Evolutionary conservation across 2,113 vertebrate species (phyloP).

Genomic region (Myiagra hebetior): DNA sequence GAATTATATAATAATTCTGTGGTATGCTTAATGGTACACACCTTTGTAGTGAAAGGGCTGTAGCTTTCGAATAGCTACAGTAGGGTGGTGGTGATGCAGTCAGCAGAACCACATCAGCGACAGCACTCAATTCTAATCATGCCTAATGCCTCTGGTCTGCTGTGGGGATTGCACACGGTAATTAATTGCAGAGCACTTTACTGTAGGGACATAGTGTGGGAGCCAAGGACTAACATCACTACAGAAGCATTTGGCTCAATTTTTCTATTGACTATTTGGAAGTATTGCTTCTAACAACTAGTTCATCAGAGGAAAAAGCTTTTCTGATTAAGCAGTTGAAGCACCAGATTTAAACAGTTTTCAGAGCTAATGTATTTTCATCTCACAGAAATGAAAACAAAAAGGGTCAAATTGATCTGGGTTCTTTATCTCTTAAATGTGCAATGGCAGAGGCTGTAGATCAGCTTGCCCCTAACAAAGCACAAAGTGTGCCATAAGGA

Average conservation of each 20-base stretch:
- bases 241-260: not conserved
- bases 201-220: not conserved
- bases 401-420: not conserved
- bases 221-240: slow-evolving; percentile 17
- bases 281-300: not conserved
- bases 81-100: not conserved
- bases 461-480: not conserved
- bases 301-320: slow-evolving; percentile 23
- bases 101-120: not conserved
- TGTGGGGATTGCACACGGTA: not conserved
- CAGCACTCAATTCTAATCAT: not conserved
- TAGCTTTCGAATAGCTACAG: not conserved
- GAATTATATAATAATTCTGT: not conserved
- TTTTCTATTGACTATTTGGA: slow-evolving; percentile 6
- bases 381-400: not conserved
- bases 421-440: not conserved
- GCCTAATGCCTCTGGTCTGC: not conserved
- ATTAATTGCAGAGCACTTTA: slow-evolving; percentile 12
- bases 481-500: not conserved
- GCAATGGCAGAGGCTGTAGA: not conserved
- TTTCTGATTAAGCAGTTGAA: slow-evolving; percentile 38
- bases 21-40: not conserved
- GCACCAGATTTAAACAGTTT: not conserved
- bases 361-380: not conserved
- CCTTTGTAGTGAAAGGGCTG: not conserved